Percentiles rank a stretch among this genome's conserved stretches.
These are phyloP conservation scores for Alosa sapidissima DNA, from an alignment of 2,797 vertebrate species.

Conservation along the genomic window DNA sequence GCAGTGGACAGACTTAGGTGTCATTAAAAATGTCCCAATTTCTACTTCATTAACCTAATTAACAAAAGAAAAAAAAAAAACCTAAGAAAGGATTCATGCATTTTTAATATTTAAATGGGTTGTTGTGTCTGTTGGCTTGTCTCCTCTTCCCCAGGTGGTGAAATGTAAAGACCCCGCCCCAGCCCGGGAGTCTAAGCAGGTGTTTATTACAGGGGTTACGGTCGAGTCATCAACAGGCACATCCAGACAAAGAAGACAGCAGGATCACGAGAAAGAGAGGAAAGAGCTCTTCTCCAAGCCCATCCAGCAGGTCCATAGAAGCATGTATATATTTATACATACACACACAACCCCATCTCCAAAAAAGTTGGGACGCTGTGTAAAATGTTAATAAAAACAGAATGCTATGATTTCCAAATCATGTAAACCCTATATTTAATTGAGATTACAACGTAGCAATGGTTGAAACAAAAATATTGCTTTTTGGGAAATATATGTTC, in stretches of 20 bases:
- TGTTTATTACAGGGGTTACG: constrained; percentile 49
- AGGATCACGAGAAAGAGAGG: constrained; percentile 92
- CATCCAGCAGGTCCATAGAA: background rate
- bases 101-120: background rate
- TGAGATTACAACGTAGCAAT: too few relatives aligned
- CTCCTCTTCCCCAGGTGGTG: constrained; percentile 62
- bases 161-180: constrained; percentile 80
- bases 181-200: constrained; percentile 77
- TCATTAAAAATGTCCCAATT: constrained; percentile 23
- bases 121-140: constrained; percentile 29
- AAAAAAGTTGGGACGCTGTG: too few relatives aligned
- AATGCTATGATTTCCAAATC: too few relatives aligned
- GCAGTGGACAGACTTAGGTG: background rate
- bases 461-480: too few relatives aligned
- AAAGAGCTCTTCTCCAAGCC: constrained; percentile 89
- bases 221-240: constrained; percentile 68
- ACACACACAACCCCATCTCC: too few relatives aligned
- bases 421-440: too few relatives aligned
- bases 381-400: too few relatives aligned
- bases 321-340: too few relatives aligned
- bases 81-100: background rate
- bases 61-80: background rate
- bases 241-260: constrained; percentile 81
- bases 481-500: too few relatives aligned
- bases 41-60: constrained; percentile 19